Evolutionary conservation across 2,888 invertebrate species (phyloP), one percentile per base, ranked within the genome.

Genomic region (Heliconius erato): DNA sequence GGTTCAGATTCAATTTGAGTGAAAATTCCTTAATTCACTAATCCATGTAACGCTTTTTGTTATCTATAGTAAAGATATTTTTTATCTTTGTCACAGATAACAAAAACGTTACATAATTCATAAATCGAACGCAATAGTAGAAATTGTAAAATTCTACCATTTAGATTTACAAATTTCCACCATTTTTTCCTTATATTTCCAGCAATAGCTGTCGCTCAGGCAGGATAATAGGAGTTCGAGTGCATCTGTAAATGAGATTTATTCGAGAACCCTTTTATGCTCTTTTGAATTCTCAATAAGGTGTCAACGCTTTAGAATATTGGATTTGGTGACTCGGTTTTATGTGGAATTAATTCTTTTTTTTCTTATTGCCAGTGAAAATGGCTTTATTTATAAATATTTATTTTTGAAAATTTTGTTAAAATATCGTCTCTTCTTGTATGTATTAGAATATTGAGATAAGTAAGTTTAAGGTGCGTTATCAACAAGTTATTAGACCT

Each of bases 191-290:
- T 28, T n/a, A 32, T 23, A 23, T 71, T 54, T 76, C 35, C 35
- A 26, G 63, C 76, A 63, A 83, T 83, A 83, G 74, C 79, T 81
- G 81, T 81, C 77, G 72, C 82, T 79, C 23, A 26, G 44, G 65
- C 79, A 72, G 79, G 81, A 84, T 83, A 68, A 84, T 81, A 81
- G 81, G 83, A 68, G 35, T 80, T 83, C 54, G 28, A 84, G 79
- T 72, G 82, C 59, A 77, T 81, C 49, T 76, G 83, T 79, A 83
- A 84, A 83, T 83, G 83, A 83, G 81, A 83, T 83, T 83, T 83
- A 81, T 81, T 81, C 81, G 76, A 83, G 77, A 79, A 69, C 79
- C 74, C 72, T 79, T 76, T 79, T 84, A 83, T 81, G 83, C 83
- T 79, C 82, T 83, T 80, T 79, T 81, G 81, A 83, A 84, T 81